A percentile compares a stretch with the other conserved stretches of the same genome.
Evolutionary conservation across 2,888 invertebrate species (phyloP).

Genomic region (Opisthograptis luteolata): DNA sequence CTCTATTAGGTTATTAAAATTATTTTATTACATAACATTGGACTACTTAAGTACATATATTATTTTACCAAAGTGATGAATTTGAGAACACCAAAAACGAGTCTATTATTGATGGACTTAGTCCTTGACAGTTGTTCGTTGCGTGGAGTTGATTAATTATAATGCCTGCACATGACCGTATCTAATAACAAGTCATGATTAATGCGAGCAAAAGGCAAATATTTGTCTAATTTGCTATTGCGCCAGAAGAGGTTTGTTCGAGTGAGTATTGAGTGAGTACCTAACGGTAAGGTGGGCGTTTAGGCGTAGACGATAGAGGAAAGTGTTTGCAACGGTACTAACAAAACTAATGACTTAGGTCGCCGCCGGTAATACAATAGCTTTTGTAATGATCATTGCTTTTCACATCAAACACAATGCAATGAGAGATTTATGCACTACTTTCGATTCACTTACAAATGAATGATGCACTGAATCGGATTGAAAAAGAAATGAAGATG

Average conservation of each 20-base stretch:
- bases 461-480: background rate
- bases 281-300: constrained; percentile 38
- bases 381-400: constrained; percentile 28
- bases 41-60: no score
- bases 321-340: constrained; percentile 72
- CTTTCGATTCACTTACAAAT: constrained; percentile 17
- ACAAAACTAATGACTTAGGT: constrained; percentile 62
- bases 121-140: constrained; percentile 3
- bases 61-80: no score
- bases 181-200: constrained; percentile 28
- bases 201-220: constrained; percentile 29
- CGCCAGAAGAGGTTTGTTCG: constrained; percentile 25
- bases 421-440: constrained; percentile 22
- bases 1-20: constrained; percentile 24
- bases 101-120: background rate
- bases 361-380: constrained; percentile 45
- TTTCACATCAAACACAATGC: constrained; percentile 21
- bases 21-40: no score
- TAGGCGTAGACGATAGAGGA: constrained; percentile 47
- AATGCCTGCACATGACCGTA: constrained; percentile 23
- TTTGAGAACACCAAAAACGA: no score
- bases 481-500: constrained; percentile 4
- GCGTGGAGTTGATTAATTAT: constrained; percentile 30
- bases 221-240: constrained; percentile 36
- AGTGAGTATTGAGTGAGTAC: no score